Percentiles rank a stretch among this genome's conserved stretches.
phyloP scores from a whole-genome alignment of 2,113 vertebrate species.

The Gobius niger region DNA sequence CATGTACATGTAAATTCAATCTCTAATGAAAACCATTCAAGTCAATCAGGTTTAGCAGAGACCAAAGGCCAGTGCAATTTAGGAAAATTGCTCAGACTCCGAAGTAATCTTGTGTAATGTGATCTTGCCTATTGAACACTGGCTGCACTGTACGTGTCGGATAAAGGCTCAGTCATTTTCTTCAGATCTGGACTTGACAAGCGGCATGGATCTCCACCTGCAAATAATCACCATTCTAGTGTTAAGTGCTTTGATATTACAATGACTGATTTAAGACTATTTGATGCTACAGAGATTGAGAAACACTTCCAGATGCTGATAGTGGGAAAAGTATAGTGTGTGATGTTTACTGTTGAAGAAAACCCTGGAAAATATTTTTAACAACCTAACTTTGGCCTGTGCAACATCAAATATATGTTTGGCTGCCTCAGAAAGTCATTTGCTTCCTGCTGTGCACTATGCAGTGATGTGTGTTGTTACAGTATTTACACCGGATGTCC shows the following conservation, averaged over 20 bases:
- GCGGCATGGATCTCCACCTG: slow-evolving; percentile 70
- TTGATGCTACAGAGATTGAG: slow-evolving; percentile 71
- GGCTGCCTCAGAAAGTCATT: neutral
- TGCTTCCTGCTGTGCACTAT: neutral
- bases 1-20: slow-evolving; percentile 48
- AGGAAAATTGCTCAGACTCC: slow-evolving; percentile 76
- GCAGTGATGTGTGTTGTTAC: neutral
- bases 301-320: slow-evolving; percentile 77
- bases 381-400: slow-evolving; percentile 11
- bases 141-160: slow-evolving; percentile 78
- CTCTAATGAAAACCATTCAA: slow-evolving; percentile 81
- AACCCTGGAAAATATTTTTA: slow-evolving; percentile 27
- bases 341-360: slow-evolving; percentile 30
- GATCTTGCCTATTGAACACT: slow-evolving; percentile 72
- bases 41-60: slow-evolving; percentile 76
- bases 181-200: slow-evolving; percentile 73
- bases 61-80: slow-evolving; percentile 80
- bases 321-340: slow-evolving; percentile 34
- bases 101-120: slow-evolving; percentile 79
- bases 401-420: neutral
- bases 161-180: slow-evolving; percentile 79
- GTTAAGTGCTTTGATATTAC: slow-evolving; percentile 83
- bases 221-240: slow-evolving; percentile 79
- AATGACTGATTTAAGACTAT: slow-evolving; percentile 78
- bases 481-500: neutral